phyloP scores from a whole-genome alignment of 2,797 vertebrate species.

The Pantherophis vulpinus region DNA sequence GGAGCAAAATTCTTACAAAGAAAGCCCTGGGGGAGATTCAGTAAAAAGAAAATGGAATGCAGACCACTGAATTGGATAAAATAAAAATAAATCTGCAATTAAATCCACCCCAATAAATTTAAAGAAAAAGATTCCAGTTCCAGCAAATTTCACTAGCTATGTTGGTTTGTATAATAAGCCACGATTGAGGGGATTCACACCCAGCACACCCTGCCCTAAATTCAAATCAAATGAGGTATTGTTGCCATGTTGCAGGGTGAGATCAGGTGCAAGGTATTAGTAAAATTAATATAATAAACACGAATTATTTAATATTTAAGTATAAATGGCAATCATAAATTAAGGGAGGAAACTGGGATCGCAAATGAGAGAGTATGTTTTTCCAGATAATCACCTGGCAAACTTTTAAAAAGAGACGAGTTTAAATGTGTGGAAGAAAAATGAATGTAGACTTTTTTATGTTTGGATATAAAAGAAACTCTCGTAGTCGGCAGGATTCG shows the following conservation, averaged over 20 bases:
- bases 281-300: background rate
- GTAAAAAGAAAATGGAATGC: background rate
- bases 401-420: background rate
- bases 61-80: background rate
- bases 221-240: background rate
- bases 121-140: background rate
- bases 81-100: background rate
- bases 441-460: background rate
- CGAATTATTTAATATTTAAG: background rate
- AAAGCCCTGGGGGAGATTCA: background rate
- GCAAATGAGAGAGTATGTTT: background rate
- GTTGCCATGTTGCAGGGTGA: background rate
- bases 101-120: background rate
- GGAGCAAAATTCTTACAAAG: background rate
- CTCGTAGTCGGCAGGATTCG: conserved; percentile 79
- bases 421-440: background rate
- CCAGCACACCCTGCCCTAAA: background rate
- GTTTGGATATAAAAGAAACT: background rate
- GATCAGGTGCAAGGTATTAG: background rate
- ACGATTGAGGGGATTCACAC: background rate
- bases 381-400: background rate
- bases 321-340: background rate
- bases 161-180: background rate
- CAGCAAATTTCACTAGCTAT: background rate
- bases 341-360: background rate